phyloP scores from a whole-genome alignment of 2,113 vertebrate species.

The pig (Sus scrofa) region T2T-Sscrofa CM000830.6:131002501-131003000 shows the following conservation, averaged over 20 bases:
- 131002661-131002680: background rate
- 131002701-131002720: background rate
- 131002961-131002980: background rate
- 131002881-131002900: background rate
- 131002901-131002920: background rate
- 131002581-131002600: background rate
- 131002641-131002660: conserved; percentile 32
- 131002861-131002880: background rate
- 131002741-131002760: background rate
- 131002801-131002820: background rate
- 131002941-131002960: background rate
- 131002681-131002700: background rate
- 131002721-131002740: background rate
- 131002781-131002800: background rate
- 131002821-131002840: background rate
- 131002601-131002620: conserved; percentile 40
- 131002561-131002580: background rate
- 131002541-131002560: background rate
- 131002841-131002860: background rate
- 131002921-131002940: background rate
- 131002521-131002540: conserved; percentile 34
- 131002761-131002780: background rate
- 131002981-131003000: background rate
- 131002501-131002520: background rate
- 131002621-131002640: background rate